Conservation (phyloP, 2,888 invertebrate genomes). For the Ecdyonurus torrentis region DNA sequence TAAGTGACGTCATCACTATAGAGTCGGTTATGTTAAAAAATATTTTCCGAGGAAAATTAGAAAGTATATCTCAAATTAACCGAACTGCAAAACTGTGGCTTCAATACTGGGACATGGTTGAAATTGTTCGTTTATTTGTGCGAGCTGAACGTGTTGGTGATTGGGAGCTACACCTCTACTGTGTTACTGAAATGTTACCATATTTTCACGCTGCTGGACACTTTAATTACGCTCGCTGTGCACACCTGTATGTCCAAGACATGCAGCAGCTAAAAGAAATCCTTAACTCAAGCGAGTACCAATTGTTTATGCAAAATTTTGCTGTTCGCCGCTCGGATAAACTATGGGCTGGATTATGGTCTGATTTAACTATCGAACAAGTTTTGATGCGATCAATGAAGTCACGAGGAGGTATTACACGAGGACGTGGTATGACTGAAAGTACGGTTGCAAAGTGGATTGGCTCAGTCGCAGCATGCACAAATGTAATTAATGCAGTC, state of each 20-base stretch:
- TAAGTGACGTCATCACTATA: neutral
- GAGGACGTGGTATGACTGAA: neutral
- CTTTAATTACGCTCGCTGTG: conserved; percentile 21
- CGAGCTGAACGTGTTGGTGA: conserved; percentile 18
- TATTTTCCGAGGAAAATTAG: neutral
- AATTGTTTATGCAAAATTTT: conserved; percentile 3
- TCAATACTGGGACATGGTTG: conserved; percentile 6
- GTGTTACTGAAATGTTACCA: conserved; percentile 20
- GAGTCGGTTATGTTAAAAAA: neutral
- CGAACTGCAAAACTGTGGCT: conserved; percentile 5
- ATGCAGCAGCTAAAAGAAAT: conserved; percentile 18
- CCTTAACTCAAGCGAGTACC: conserved; percentile 8
- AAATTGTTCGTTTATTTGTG: conserved; percentile 8
- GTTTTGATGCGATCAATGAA: neutral
- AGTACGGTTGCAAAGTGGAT: neutral
- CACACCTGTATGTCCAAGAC: conserved; percentile 23
- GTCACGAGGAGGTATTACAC: neutral
- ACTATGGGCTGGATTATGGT: neutral
- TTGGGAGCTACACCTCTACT: conserved; percentile 19
- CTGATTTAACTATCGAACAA: neutral
- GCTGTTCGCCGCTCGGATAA: neutral
- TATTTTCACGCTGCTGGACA: conserved; percentile 23
- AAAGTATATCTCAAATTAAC: neutral
- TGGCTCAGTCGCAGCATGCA: neutral
- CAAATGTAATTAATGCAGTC: neutral